Conservation (phyloP, 35 echinoderm and acorn worm genomes). For the Patiria miniata region DNA sequence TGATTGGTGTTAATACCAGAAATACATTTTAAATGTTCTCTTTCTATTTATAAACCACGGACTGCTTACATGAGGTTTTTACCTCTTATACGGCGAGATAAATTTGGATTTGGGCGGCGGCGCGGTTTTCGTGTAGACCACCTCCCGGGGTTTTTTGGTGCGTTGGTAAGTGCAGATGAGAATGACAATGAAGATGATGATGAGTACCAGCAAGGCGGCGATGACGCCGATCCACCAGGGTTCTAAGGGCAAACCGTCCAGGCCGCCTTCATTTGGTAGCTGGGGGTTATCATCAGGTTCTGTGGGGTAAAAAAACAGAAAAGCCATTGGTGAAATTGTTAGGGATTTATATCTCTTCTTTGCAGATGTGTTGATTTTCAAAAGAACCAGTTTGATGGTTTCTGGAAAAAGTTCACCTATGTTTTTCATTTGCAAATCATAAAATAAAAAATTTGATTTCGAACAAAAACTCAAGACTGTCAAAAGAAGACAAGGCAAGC, state of each 20-base stretch:
- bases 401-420: too few species aligned
- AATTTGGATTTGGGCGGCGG: not conserved
- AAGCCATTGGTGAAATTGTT: not conserved
- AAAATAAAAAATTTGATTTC: too few species aligned
- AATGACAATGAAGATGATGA: constrained; percentile 44
- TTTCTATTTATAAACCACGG: too few species aligned
- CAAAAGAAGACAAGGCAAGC: too few species aligned
- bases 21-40: too few species aligned
- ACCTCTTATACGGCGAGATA: not conserved
- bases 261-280: constrained; percentile 31
- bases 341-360: too few species aligned
- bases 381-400: too few species aligned
- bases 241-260: not conserved
- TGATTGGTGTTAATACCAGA: too few species aligned
- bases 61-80: not conserved
- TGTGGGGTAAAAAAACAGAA: not conserved
- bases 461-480: too few species aligned
- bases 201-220: constrained; percentile 26
- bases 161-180: constrained; percentile 25
- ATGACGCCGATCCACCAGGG: constrained; percentile 62
- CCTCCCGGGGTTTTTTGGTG: not conserved
- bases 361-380: too few species aligned
- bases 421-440: too few species aligned
- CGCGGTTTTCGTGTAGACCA: not conserved
- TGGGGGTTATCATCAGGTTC: not conserved